phyloP scores from a whole-genome alignment of 2,888 invertebrate genomes.

The Lepetodrilus schrolli region DNA sequence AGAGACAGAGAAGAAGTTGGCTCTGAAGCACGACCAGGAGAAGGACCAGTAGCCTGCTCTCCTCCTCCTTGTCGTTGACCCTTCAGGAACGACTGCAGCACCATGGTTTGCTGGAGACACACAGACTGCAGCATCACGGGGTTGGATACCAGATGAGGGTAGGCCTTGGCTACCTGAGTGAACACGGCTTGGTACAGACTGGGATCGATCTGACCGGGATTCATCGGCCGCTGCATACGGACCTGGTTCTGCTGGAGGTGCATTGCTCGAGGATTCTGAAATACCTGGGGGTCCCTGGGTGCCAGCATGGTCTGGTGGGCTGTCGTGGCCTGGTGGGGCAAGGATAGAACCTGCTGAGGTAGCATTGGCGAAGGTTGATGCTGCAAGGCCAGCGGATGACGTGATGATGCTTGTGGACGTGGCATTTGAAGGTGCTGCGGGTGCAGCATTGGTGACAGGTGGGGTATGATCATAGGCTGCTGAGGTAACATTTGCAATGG shows the following conservation, averaged over 20 bases:
- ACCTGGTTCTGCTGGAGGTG: no score
- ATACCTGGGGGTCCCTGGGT: no score
- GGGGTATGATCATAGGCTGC: background rate
- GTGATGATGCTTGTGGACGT: background rate
- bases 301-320: no score
- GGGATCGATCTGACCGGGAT: slow-evolving; percentile 8
- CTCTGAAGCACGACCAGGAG: background rate
- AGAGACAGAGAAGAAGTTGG: background rate
- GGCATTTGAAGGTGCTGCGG: background rate
- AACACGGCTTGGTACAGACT: slow-evolving; percentile 48
- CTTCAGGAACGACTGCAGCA: slow-evolving; percentile 48
- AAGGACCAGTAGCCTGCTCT: background rate
- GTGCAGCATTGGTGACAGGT: background rate
- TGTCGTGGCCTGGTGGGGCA: background rate
- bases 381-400: no score
- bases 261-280: no score
- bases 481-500: no score
- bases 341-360: background rate
- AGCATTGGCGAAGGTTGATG: background rate
- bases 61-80: background rate
- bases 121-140: slow-evolving; percentile 46
- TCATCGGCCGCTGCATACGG: background rate
- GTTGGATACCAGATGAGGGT: slow-evolving; percentile 49
- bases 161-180: slow-evolving; percentile 47
- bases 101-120: slow-evolving; percentile 51